Evolutionary conservation across 23 tunicate genomes (phyloP).

Genomic region (Ascidia mentula): DNA sequence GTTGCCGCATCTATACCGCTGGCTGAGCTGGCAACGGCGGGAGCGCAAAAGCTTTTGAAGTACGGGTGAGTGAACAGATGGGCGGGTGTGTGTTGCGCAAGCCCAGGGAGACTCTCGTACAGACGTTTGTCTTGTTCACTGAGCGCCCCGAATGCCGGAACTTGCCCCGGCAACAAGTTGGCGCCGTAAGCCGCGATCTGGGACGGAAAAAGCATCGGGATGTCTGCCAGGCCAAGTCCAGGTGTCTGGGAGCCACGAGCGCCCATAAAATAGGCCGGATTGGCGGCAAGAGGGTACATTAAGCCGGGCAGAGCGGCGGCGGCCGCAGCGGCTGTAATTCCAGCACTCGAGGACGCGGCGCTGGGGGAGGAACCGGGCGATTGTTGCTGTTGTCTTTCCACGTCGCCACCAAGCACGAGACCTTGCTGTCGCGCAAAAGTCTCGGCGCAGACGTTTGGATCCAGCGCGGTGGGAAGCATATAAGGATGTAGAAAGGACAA

Average conservation of each 20-base stretch:
- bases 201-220: conserved; percentile 48
- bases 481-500: conserved; percentile 47
- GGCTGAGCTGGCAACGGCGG: background rate
- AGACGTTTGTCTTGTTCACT: conserved; percentile 37
- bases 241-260: conserved; percentile 13
- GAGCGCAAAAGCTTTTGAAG: conserved; percentile 32
- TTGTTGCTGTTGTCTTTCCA: conserved; percentile 13
- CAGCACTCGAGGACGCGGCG: conserved; percentile 21
- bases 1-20: background rate
- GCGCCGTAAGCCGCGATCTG: conserved; percentile 52
- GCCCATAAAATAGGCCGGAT: conserved; percentile 45
- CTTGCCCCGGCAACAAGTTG: conserved; percentile 22
- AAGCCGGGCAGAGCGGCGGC: conserved; percentile 29
- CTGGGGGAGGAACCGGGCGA: conserved; percentile 38
- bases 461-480: conserved; percentile 12
- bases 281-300: conserved; percentile 33
- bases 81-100: conserved; percentile 28
- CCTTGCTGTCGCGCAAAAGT: conserved; percentile 43
- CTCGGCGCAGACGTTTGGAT: conserved; percentile 31
- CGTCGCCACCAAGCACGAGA: background rate
- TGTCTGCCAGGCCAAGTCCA: conserved; percentile 30
- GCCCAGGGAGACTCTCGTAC: conserved; percentile 12
- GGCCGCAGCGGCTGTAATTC: background rate
- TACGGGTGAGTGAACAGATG: conserved; percentile 34
- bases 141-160: conserved; percentile 17